Base-by-base conservation (phyloP, 2,113 vertebrate genomes). In the Ovibos moschatus region DNA sequence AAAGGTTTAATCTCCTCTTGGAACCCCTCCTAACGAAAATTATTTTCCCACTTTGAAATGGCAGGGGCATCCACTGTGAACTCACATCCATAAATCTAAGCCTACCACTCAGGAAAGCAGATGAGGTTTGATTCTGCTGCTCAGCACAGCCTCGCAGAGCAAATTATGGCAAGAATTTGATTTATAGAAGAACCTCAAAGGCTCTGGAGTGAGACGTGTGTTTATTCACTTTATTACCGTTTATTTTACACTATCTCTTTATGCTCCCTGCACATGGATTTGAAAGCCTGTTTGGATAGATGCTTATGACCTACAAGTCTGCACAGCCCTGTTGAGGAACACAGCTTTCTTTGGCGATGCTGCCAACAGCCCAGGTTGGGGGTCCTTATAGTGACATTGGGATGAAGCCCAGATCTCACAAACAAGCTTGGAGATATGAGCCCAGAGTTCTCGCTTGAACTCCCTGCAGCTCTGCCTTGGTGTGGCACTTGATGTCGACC, bases 1-100 rank as follows among this genome's bases (percentile, higher is more conserved):
- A 97, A 97, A 93, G 94, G 91, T 98, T 98, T 98, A 97, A 98
- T 98, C 98, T 98, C 95, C 97, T 94, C 89, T 97, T 97, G 97
- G 98, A 98, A 96, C 95, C 98, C 96, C 97, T 98, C 97, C 97
- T 96, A 92, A 92, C 0, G n/a, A 98, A 98, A 98, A 98, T 98
- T 95, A 97, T 98, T 98, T 96, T 98, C 92, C 97, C 94, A 97
- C 98, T 98, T 97, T 91, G 96, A 97, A 98, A 98, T 97, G 96
- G 98, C 91, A 85, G 0, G 91, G 97, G 89, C 95, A 96, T 97
- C 90, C 95, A 81, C 98, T 95, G 94, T 97, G 97, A 97, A 97
- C 98, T 96, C 94, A 53, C 96, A 74, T 79, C 96, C 92, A 97
- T 98, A 98, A 98, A 98, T 98, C 97, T 98, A 62, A 85, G 84